Conservation (phyloP, 2,797 vertebrate species). For the Bryconaethiops microstoma region DNA sequence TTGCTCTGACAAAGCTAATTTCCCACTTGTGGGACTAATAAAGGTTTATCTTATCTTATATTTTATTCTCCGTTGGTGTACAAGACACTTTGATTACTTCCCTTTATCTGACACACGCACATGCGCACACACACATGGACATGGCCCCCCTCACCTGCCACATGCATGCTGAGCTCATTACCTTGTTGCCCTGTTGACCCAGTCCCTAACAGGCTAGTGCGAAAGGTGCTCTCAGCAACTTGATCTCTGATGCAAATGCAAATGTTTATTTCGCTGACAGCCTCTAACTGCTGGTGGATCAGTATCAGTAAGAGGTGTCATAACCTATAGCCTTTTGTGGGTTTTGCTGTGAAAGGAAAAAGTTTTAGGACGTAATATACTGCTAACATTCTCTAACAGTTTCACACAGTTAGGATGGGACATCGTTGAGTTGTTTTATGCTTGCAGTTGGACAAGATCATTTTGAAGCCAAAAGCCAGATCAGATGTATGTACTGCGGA, state of each 20-base stretch:
- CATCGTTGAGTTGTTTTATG: no score
- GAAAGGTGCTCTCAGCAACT: slow-evolving; percentile 13
- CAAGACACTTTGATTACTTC: background rate
- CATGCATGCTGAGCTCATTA: slow-evolving; percentile 44
- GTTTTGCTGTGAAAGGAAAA: no score
- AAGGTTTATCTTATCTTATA: no score
- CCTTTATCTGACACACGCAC: background rate
- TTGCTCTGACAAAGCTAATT: no score
- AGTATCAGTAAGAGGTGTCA: background rate
- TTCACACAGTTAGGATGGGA: no score
- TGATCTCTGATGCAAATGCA: background rate
- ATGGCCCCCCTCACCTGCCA: slow-evolving; percentile 8
- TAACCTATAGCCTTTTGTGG: background rate
- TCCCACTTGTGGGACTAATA: no score
- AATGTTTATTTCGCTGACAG: background rate
- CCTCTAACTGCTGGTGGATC: background rate
- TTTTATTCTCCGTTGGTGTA: background rate
- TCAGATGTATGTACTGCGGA: no score
- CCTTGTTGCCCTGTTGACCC: slow-evolving; percentile 50
- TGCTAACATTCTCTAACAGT: no score
- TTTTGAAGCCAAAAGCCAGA: no score
- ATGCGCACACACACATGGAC: background rate
- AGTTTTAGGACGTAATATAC: no score
- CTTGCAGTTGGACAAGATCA: no score
- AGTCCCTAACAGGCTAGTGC: slow-evolving; percentile 41